Percentiles rank a stretch among this genome's conserved stretches.
Conservation (phyloP, 2,797 vertebrate genomes). For the Mormyrus proboscirostris region DNA sequence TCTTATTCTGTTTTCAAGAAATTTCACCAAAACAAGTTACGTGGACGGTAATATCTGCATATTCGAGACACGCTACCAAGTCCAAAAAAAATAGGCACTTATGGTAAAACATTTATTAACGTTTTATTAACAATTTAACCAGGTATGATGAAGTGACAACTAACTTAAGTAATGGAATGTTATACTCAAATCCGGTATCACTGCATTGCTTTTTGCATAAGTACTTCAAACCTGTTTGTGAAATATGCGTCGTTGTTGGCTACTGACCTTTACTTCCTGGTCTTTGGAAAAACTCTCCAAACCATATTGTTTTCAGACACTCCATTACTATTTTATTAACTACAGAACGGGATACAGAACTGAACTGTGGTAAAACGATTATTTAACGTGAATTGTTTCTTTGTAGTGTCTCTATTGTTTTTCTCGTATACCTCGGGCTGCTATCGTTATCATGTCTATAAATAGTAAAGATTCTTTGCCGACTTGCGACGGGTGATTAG, state of each 20-base stretch:
- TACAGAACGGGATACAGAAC: background rate
- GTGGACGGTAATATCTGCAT: background rate
- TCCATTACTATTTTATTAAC: background rate
- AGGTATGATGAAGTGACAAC: background rate
- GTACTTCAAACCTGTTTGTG: background rate
- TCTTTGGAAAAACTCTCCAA: background rate
- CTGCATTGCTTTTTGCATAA: background rate
- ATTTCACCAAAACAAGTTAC: background rate
- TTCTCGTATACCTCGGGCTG: background rate
- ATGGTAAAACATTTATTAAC: background rate
- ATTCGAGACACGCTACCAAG: background rate
- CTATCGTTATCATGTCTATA: background rate
- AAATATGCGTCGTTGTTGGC: background rate
- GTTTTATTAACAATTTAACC: background rate
- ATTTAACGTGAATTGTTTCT: background rate
- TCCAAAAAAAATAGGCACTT: background rate
- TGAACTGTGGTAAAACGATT: background rate
- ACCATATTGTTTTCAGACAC: background rate
- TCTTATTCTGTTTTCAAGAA: background rate
- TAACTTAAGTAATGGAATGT: background rate
- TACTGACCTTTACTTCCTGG: background rate
- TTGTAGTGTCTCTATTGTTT: background rate
- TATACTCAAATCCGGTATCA: background rate
- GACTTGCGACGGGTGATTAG: background rate
- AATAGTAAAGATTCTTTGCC: background rate